phyloP scores from a whole-genome alignment of 2,888 invertebrate genomes.

The Cerceris rybyensis region DNA sequence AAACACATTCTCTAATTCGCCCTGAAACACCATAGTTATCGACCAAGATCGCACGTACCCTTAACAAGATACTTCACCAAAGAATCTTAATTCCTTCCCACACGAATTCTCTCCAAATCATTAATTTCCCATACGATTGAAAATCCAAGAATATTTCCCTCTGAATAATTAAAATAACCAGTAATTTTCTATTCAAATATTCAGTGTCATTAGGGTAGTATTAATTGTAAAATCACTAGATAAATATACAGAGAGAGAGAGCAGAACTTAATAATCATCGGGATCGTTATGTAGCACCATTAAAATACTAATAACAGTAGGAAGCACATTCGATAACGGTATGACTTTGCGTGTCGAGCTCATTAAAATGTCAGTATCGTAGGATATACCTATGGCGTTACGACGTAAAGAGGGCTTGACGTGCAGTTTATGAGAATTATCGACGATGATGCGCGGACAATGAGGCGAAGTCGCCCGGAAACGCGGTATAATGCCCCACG shows the following conservation, averaged over 20 bases:
- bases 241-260: not conserved
- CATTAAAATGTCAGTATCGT: slow-evolving; percentile 62
- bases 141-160: no score
- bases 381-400: slow-evolving; percentile 20
- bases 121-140: no score
- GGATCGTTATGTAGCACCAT: not conserved
- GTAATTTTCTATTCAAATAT: not conserved
- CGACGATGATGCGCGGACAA: slow-evolving; percentile 69
- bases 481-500: slow-evolving; percentile 59
- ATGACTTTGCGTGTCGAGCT: slow-evolving; percentile 34
- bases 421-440: slow-evolving; percentile 69
- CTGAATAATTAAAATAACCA: no score
- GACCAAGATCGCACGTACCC: no score
- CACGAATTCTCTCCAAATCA: no score
- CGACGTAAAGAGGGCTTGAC: slow-evolving; percentile 32
- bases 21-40: not conserved
- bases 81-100: no score
- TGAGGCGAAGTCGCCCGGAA: slow-evolving; percentile 58
- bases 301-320: slow-evolving; percentile 9
- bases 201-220: no score
- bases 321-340: not conserved
- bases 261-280: not conserved
- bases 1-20: not conserved
- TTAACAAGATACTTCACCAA: no score
- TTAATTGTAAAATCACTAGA: not conserved